phyloP scores from a whole-genome alignment of 2,888 invertebrate species.

The Drosophila greeni region DNA sequence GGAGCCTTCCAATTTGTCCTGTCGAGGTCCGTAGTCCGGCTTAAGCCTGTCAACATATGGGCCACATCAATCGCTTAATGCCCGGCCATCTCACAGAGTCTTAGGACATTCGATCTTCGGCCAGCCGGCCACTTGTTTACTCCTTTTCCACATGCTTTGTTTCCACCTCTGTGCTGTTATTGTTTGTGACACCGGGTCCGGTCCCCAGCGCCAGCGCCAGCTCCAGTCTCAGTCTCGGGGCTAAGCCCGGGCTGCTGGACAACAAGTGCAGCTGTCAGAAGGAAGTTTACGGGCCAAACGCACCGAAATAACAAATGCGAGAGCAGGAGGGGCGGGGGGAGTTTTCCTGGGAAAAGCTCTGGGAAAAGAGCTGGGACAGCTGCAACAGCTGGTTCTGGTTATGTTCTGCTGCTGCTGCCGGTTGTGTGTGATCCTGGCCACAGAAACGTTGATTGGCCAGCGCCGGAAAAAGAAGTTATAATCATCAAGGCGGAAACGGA shows the following conservation, averaged over 20 bases:
- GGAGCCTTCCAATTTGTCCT: slow-evolving; percentile 4
- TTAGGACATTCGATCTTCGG: slow-evolving; percentile 26
- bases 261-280: slow-evolving; percentile 40
- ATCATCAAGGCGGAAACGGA: slow-evolving; percentile 59
- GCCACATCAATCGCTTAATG: slow-evolving; percentile 26
- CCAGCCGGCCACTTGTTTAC: slow-evolving; percentile 27
- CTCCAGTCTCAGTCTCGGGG: slow-evolving; percentile 33
- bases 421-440: slow-evolving; percentile 48
- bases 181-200: slow-evolving; percentile 31
- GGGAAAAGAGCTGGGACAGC: slow-evolving; percentile 36
- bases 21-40: neutral
- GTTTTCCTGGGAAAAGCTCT: slow-evolving; percentile 16
- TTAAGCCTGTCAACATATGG: slow-evolving; percentile 23
- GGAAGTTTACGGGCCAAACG: slow-evolving; percentile 51
- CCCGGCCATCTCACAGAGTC: slow-evolving; percentile 13
- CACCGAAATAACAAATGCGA: slow-evolving; percentile 34
- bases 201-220: slow-evolving; percentile 30
- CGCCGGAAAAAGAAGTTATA: slow-evolving; percentile 68
- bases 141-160: slow-evolving; percentile 31
- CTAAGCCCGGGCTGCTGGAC: slow-evolving; percentile 41
- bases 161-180: slow-evolving; percentile 43
- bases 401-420: slow-evolving; percentile 23
- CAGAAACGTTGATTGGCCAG: slow-evolving; percentile 64
- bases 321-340: neutral
- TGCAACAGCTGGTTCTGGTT: slow-evolving; percentile 35